Evolutionary conservation across 2,888 invertebrate species (phyloP).

Genomic region (Synergus gifuensis): DNA sequence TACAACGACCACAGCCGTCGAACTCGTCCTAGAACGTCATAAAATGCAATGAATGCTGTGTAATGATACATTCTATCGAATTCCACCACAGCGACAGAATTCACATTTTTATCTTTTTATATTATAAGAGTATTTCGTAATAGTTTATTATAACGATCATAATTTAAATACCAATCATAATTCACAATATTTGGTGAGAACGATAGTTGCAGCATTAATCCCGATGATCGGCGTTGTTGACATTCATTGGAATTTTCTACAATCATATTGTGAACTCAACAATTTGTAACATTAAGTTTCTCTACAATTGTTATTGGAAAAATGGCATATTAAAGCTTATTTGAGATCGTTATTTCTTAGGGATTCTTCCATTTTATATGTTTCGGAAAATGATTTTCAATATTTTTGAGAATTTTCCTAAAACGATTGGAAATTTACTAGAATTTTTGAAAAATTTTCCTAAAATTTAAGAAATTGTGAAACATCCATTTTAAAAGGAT

Average conservation of each 20-base stretch:
- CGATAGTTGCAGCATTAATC: too few species aligned
- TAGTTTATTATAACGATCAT: neutral
- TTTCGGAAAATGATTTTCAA: too few species aligned
- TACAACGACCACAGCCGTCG: conserved; percentile 1
- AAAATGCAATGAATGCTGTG: neutral
- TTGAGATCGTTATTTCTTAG: too few species aligned
- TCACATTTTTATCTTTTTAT: neutral
- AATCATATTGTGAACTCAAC: neutral
- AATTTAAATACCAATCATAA: neutral
- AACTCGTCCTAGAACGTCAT: conserved; percentile 3
- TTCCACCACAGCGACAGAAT: neutral
- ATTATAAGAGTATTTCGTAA: neutral
- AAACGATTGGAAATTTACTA: too few species aligned
- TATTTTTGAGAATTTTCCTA: too few species aligned
- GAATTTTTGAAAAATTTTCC: too few species aligned
- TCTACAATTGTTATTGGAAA: neutral
- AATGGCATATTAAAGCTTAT: neutral
- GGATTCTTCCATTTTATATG: too few species aligned
- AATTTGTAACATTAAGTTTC: neutral
- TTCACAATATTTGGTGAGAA: too few species aligned
- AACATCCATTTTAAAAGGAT: neutral
- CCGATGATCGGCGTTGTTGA: neutral
- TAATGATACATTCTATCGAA: neutral
- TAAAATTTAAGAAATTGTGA: neutral
- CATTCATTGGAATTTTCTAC: neutral